Base-by-base conservation (phyloP, 2,113 vertebrate genomes). In the Syrmaticus mikado region DNA sequence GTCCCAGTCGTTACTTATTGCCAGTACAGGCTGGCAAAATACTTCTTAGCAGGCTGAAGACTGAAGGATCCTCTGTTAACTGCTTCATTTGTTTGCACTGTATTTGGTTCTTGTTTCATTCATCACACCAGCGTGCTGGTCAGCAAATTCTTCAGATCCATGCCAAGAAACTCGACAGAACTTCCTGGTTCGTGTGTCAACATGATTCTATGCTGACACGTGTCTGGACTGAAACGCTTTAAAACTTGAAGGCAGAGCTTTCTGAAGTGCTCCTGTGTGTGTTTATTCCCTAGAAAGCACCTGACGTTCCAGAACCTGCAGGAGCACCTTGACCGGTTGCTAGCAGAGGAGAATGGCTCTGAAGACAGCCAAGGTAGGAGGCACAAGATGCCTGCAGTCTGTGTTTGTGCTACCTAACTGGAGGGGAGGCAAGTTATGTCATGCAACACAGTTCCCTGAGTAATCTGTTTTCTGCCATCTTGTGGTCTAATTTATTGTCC, bases 291-390 rank as follows among this genome's bases (percentile, higher is more conserved):
- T 96, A 99, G 99, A 97, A 99, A 99, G 95, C 96, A 97, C 46
- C 96, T 99, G 85, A 98, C 98, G 41, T 99, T 99, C 97, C 99
- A 99, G 97, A 99, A 99, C 55, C 97, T 99, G 10, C 97, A 97
- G 38, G 97, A 98, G 77, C 99, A 99, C 87, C 96, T 99, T 95
- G 98, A 99, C 87, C 97, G 93, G 24, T 95, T 99, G 76, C 91
- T 99, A n/a, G 97, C 97, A 41, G 99, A 99, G 60, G 98, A 98
- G 41, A 94, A 96, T 57, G 92, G 97, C 16, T 48, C 96, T 0
- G 98, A 99, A 82, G 98, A 99, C 5, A 93, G 88, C 78, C 95
- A 79, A 97, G 99, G 99, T 99, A 96, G 34, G 92, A 92, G 61
- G 38, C 24, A 5, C 12, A 34, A 30, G n/a, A 20, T 27, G 13